Base-by-base conservation (phyloP, 2,888 invertebrate species). In the Drosophila ochracea region DNA sequence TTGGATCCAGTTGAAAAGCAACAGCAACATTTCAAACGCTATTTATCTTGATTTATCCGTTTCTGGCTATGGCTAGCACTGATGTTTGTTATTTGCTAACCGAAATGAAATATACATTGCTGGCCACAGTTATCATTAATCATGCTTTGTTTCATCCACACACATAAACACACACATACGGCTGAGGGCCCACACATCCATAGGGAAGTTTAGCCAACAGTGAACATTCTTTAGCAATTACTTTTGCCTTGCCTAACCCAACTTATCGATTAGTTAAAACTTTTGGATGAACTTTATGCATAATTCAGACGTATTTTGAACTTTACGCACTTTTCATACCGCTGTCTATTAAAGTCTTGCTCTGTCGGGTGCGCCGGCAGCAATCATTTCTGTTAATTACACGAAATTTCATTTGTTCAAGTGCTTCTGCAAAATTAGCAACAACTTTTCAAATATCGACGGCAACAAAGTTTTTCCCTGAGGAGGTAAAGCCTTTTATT, bases 401-500 rank as follows among this genome's bases (percentile, higher is more conserved):
- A 73, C 64, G 61, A 75, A 77, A 84, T 88, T 91, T 75, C 58
- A 77, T 76, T 78, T 82, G 31, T 58, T 72, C 72, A 78, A 87
- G 88, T 76, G 73, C 89, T 90, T 82, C 53, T 68, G 65, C 70
- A 52, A 82, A 90, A 87, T 91, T 84, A 77, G 72, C 73, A 73
- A 67, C 72, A 87, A 91, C 87, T 86, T 90, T 91, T 81, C 78
- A 91, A 89, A 91, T 84, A 89, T 90, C 90, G 91, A 78, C 84
- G 75, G 68, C 54, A 52, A 49, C 63, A 84, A 84, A 85, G 55
- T 89, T 87, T 80, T n/a, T 67, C 81, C 74, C 65, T 68, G 72
- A 53, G 33, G 73, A 70, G 64, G 66, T 75, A 78, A 80, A 9
- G 74, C 86, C 74, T 69, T 85, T 79, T 89, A 90, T 77, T 77